Evolutionary conservation across 2,797 vertebrate genomes (phyloP), one percentile per base, ranked within the genome.

Genomic region (Fistularia commersonii): DNA sequence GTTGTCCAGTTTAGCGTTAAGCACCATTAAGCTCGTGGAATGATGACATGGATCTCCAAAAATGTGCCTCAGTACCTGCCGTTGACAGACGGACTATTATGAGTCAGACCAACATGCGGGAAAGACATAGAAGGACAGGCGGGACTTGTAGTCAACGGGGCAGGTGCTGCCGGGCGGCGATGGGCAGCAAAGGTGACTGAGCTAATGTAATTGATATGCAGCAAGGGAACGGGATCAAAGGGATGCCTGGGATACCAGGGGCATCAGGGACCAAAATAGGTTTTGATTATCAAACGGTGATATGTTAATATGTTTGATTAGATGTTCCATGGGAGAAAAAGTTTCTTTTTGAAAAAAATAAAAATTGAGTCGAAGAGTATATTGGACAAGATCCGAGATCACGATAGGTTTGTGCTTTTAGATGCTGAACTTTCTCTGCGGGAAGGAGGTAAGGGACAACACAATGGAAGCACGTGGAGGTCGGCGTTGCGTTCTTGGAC

Each of bases 191-290:
- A 86, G 83, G 82, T 82, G 78, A 68, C 76, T 76, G 78, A 80
- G 83, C 75, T 79, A 66, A 82, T 77, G 85, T 76, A 73, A 84
- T 77, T 77, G 77, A 81, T 86, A 86, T 67, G 74, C 58, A 57
- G 50, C 59, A 34, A 33, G 76, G 74, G 67, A 38, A 61, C 12
- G 46, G 72, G 59, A 80, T 84, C 81, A 86, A 81, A 88, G 71
- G 56, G 72, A 81, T 82, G 66, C 11, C 58, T 76, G 58, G 56
- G 61, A 86, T 79, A 62, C 64, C 70, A 56, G 66, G 63, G 42
- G 63, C 52, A 73, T 69, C 56, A 0, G 35, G 34, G 51, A 64
- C 69, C 3, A 52, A 82, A 87, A 87, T 85, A 86, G 72, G 60
- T 61, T 61, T 66, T 79, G 76, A 82, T 84, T 83, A 79, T 72